Evolutionary conservation across 92 coral and sea anemone species (phyloP).

Genomic region (Palythoa grandiflora): DNA sequence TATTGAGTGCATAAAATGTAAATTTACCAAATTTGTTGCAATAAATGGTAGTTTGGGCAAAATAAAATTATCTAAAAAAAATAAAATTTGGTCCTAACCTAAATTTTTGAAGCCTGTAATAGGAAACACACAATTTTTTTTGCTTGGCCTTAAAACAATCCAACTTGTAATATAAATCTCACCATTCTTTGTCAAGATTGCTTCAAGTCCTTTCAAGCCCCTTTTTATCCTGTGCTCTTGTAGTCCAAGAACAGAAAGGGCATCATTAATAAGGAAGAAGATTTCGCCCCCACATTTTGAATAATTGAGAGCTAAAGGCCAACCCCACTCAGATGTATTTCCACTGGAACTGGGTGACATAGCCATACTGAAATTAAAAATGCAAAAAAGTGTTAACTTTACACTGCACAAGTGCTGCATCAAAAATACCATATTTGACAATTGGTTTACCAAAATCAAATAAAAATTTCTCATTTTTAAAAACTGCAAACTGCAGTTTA

Average conservation of each 20-base stretch:
- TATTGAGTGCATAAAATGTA: too few species aligned
- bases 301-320: conserved; percentile 8
- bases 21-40: too few species aligned
- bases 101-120: too few species aligned
- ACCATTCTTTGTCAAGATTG: conserved; percentile 23
- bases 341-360: not conserved
- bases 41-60: too few species aligned
- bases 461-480: not conserved
- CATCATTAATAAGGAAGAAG: not conserved
- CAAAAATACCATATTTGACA: not conserved
- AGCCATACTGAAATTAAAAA: not conserved
- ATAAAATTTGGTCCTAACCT: too few species aligned
- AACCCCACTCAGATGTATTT: conserved; percentile 20
- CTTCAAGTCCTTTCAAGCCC: conserved; percentile 12
- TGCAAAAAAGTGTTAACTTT: conserved; percentile 24
- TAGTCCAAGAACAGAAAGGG: conserved; percentile 14
- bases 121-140: too few species aligned
- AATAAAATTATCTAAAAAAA: too few species aligned
- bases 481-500: not conserved
- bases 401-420: not conserved
- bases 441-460: not conserved
- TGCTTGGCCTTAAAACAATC: not conserved
- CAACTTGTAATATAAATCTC: not conserved
- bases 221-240: conserved; percentile 4
- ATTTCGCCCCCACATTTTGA: conserved; percentile 12